Evolutionary conservation across 2,797 vertebrate species (phyloP).

Genomic region (Oophaga sylvatica): DNA sequence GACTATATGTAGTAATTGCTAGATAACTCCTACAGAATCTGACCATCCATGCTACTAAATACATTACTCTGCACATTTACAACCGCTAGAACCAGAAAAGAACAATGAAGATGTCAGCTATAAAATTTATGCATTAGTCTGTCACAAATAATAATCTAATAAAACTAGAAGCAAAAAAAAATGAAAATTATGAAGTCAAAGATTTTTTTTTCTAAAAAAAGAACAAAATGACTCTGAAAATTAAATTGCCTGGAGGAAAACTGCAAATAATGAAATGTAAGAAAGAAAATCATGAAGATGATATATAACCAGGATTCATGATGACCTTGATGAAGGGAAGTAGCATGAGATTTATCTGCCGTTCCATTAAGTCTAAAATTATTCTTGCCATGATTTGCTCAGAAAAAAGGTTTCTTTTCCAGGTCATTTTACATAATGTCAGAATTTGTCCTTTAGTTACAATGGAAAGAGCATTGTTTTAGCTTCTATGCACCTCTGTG

Average conservation of each 20-base stretch:
- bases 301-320: constrained; percentile 16
- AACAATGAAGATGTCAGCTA: background rate
- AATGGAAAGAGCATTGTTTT: background rate
- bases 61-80: background rate
- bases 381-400: background rate
- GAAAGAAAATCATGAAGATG: background rate
- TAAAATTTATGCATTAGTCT: background rate
- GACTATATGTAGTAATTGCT: background rate
- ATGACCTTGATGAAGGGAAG: background rate
- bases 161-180: constrained; percentile 1
- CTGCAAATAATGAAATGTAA: constrained; percentile 15
- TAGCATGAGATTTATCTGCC: background rate
- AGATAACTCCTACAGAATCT: background rate
- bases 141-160: background rate
- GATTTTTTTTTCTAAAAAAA: background rate
- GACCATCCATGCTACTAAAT: background rate
- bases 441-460: background rate
- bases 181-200: constrained; percentile 30
- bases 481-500: background rate
- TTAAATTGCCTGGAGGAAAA: constrained; percentile 34
- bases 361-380: background rate
- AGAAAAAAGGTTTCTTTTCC: background rate
- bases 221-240: constrained; percentile 36
- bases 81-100: background rate
- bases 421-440: background rate